Evolutionary conservation across 1,140 invertebrate genomes (phyloP).

Genomic region (Odontomachus brunneus): DNA sequence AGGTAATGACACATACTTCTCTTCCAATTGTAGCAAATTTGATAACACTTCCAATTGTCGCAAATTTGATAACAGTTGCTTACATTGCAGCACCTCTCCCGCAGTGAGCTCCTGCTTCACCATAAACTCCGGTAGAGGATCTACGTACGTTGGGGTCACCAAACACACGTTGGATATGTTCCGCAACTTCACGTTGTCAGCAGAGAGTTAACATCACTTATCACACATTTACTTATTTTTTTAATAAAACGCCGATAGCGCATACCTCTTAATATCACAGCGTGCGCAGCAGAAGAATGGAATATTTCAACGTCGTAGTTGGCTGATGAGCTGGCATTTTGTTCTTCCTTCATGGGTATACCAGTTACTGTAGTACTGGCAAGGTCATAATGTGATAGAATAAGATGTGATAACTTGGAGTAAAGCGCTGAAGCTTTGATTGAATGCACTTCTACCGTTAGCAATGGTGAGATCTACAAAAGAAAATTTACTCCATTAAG

Average conservation of each 20-base stretch:
- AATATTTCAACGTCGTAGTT: slow-evolving; percentile 99
- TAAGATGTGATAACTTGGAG: slow-evolving; percentile 90
- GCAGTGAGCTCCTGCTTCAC: slow-evolving; percentile 93
- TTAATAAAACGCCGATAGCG: slow-evolving; percentile 7
- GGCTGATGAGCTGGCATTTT: slow-evolving; percentile 98
- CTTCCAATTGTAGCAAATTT: too few species aligned
- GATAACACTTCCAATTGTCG: slow-evolving; percentile 94
- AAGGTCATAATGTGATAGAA: slow-evolving; percentile 95
- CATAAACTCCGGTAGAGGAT: slow-evolving; percentile 92
- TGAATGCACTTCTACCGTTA: slow-evolving; percentile 90
- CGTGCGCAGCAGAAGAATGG: slow-evolving; percentile 94
- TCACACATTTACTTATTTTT: background rate
- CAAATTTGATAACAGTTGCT: slow-evolving; percentile 93
- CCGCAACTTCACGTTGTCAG: too few species aligned
- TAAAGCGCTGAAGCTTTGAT: slow-evolving; percentile 88
- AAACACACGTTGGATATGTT: too few species aligned
- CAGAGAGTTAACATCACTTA: too few species aligned
- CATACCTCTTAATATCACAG: slow-evolving; percentile 90
- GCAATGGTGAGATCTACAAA: slow-evolving; percentile 87
- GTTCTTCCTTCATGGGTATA: slow-evolving; percentile 99
- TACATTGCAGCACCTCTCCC: slow-evolving; percentile 94
- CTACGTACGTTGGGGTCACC: too few species aligned
- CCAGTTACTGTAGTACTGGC: slow-evolving; percentile 98
- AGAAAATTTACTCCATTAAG: slow-evolving; percentile 49
- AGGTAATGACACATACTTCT: slow-evolving; percentile 92